A percentile compares a stretch with the other conserved stretches of the same genome.
Evolutionary conservation across 2,113 vertebrate species (phyloP).

Genomic region (Odontesthes bonariensis): DNA sequence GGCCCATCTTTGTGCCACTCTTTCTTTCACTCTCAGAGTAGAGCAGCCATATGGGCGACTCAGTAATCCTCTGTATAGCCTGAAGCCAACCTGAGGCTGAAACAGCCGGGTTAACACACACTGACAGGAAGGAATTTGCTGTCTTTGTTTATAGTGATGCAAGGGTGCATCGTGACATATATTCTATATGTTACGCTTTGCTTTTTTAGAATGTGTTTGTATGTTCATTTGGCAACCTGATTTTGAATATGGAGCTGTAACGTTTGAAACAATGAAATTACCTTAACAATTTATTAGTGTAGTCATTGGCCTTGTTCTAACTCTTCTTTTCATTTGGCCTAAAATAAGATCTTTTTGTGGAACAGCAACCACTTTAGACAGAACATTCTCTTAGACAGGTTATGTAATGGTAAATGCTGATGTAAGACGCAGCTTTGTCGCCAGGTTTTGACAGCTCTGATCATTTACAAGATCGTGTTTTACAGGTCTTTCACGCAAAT

Average conservation of each 20-base stretch:
- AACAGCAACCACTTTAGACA: slow-evolving; percentile 42
- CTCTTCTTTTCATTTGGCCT: slow-evolving; percentile 23
- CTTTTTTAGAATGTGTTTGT: not conserved
- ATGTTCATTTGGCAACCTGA: not conserved
- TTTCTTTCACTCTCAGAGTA: slow-evolving; percentile 26
- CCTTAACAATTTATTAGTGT: not conserved
- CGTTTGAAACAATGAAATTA: not conserved
- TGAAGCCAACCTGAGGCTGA: slow-evolving; percentile 47
- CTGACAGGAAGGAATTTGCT: slow-evolving; percentile 25
- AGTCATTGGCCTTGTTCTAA: slow-evolving; percentile 18
- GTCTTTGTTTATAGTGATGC: slow-evolving; percentile 18
- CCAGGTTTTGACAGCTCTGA: slow-evolving; percentile 12
- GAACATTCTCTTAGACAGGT: slow-evolving; percentile 35
- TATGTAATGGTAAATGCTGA: slow-evolving; percentile 28
- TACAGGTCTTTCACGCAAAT: not conserved
- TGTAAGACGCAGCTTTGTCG: slow-evolving; percentile 19
- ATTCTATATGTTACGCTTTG: not conserved
- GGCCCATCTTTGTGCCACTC: slow-evolving; percentile 33
- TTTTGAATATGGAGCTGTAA: not conserved
- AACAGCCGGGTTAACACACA: slow-evolving; percentile 43
- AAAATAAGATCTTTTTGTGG: slow-evolving; percentile 33
- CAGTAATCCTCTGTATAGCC: slow-evolving; percentile 57
- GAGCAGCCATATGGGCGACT: slow-evolving; percentile 52
- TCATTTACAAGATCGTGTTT: slow-evolving; percentile 14
- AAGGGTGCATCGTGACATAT: not conserved